Evolutionary conservation across 23 tunicate genomes (phyloP), one percentile per base, ranked within the genome.

Genomic region (Ciona savignyi): DNA sequence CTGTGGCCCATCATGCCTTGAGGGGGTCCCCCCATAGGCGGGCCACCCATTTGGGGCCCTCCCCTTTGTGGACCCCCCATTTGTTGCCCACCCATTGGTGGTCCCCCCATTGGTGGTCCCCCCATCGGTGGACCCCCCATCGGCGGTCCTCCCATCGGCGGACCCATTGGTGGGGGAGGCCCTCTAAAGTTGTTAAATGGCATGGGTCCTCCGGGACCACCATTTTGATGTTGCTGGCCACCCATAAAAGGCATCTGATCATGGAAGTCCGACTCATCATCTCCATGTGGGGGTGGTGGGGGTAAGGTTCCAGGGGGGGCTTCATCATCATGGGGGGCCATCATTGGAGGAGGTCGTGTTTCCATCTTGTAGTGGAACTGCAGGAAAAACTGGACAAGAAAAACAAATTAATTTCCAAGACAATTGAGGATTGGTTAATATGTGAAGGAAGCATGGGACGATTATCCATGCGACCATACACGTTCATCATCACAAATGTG

Each of bases 321-420:
- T 28, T 72, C 78, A 3, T 68, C 74, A 6, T 35, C 25, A 1
- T 25, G 2, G 33, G 25, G 32, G 34, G 67, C 76, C 63, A 76
- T 71, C 76, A 83, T 74, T 25, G 89, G 97, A 27, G 97, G 97
- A 51, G 89, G 97, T 24, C 84, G 79, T 56, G 73, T 32, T 29
- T 95, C 99, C 30, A 95, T 30, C 60, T 95, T 95, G 81, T 84
- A 95, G 69, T 95, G 95, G 65, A 95, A 95, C 79, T 95, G 99
- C 42, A 95, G 74, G 70, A 95, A 95, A 80, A 95, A 95, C 91
- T 95, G 77, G 22, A 71, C 60, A 77, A 35, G 31, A 25, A 25
- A 63, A 42, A 42, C n/a, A n/a, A n/a, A n/a, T n/a, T n/a, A n/a
- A n/a, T n/a, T n/a, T n/a, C n/a, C n/a, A n/a, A n/a, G n/a, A n/a